Evolutionary conservation across 2,113 vertebrate genomes (phyloP), one percentile per base, ranked within the genome.

Genomic region (Arenaria interpres): DNA sequence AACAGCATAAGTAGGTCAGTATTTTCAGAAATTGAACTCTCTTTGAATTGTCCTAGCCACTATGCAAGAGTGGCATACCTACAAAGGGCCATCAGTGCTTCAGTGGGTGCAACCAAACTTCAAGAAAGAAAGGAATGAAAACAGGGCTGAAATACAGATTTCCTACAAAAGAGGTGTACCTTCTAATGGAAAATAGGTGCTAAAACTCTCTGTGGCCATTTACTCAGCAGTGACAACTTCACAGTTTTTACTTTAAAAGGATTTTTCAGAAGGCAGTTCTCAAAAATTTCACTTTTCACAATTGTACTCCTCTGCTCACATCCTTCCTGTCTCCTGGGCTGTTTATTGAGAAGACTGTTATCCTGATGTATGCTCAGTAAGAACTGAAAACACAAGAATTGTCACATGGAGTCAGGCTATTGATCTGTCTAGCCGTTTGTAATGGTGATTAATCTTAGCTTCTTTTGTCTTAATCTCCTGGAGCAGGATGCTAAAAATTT

Each of bases 211-310:
- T 77, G 35, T 73, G 32, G 25, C 45, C 46, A 4, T 20, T 71
- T 54, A 35, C 56, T 73, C 39, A 32, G n/a, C 33, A 53, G 11
- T 84, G 46, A 43, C 18, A 76, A 24, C 39, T 64, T 90, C 43
- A 56, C 12, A 37, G 19, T 35, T 86, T 74, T 60, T 33, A 48
- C 28, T 89, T 71, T 6, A 77, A 80, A 71, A 28, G n/a, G 8
- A 32, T 89, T 91, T 91, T 93, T 78, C 77, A 37, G 77, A 77
- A 72, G 35, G 32, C 22, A 78, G 3, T 63, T 54, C 24, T 89
- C 53, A 54, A 68, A 91, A 85, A 64, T 88, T 45, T 57, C 28
- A 14, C 39, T 56, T 76, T 76, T 73, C 30, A 28, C 12, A 62
- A 0, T 67, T 78, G 3, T 1, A 2, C 23, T 71, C 9, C 15